These are phyloP conservation scores for Platycheirus albimanus DNA, from an alignment of 2,888 invertebrate genomes.

Conservation along the genomic window DNA sequence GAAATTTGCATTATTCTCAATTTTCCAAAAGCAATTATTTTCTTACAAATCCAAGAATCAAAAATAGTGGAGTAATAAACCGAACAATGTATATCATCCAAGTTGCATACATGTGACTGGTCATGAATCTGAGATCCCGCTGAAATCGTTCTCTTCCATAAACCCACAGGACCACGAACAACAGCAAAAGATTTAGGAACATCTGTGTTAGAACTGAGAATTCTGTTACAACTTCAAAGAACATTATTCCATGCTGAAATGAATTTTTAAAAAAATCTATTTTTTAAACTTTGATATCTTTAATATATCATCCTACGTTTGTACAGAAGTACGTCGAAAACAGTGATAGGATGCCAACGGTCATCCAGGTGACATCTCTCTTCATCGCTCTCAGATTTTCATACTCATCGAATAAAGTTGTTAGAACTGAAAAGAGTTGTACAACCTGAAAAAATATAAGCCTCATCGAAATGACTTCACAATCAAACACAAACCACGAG, in stretches of 20 bases:
- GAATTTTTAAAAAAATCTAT: neutral
- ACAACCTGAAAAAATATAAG: slow-evolving; percentile 62
- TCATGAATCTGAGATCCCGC: slow-evolving; percentile 88
- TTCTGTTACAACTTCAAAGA: slow-evolving; percentile 56
- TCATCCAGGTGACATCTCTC: slow-evolving; percentile 76
- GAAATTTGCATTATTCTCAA: neutral
- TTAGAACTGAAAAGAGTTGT: slow-evolving; percentile 78
- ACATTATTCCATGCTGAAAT: slow-evolving; percentile 60
- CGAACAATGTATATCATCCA: slow-evolving; percentile 82
- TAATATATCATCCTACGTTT: slow-evolving; percentile 74
- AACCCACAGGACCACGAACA: slow-evolving; percentile 90
- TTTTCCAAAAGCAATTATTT: neutral
- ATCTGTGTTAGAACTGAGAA: slow-evolving; percentile 84
- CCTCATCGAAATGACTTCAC: neutral
- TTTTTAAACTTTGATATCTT: too few relatives aligned
- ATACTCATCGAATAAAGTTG: slow-evolving; percentile 80
- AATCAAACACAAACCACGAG: slow-evolving; percentile 48
- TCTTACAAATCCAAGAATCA: slow-evolving; percentile 73
- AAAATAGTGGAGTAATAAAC: slow-evolving; percentile 87
- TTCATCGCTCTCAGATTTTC: slow-evolving; percentile 77
- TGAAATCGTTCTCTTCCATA: slow-evolving; percentile 87
- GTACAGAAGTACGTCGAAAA: slow-evolving; percentile 59
- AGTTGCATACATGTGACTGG: slow-evolving; percentile 85
- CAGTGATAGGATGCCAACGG: slow-evolving; percentile 53
- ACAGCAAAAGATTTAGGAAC: slow-evolving; percentile 91